Percentiles rank a stretch among this genome's conserved stretches.
Evolutionary conservation across 2,113 vertebrate genomes (phyloP).

Genomic region (Tragelaphus strepsiceros): DNA sequence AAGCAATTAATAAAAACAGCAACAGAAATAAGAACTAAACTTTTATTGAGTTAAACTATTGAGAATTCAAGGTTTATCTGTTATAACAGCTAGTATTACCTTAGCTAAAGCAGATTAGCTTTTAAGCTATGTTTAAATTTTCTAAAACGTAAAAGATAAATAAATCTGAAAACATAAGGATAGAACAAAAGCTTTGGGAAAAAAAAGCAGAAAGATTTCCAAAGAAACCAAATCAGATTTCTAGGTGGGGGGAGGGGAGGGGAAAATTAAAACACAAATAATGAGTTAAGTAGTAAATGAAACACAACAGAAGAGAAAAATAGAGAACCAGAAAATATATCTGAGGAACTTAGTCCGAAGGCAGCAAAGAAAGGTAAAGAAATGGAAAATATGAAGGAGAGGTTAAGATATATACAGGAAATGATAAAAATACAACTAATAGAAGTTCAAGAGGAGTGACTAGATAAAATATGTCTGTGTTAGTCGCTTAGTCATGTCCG

Average conservation of each 20-base stretch:
- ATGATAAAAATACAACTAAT: background rate
- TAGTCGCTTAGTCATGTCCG: accelerated
- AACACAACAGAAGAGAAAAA: background rate
- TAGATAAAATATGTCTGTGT: background rate
- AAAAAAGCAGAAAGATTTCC: background rate
- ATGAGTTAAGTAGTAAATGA: background rate
- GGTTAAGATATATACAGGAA: background rate
- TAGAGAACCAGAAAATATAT: background rate
- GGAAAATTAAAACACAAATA: background rate
- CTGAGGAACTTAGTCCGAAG: background rate
- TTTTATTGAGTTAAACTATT: background rate
- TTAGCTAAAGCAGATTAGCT: background rate
- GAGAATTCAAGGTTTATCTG: background rate
- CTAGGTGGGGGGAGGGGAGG: background rate
- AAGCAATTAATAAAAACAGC: background rate
- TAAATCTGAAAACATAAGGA: background rate
- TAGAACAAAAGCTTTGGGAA: background rate
- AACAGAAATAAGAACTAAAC: background rate
- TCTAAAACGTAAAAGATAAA: conserved; percentile 3
- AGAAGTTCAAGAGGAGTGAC: background rate
- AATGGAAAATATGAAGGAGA: background rate
- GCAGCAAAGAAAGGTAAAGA: background rate
- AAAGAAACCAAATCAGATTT: conserved; percentile 11
- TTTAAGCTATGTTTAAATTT: conserved; percentile 23
- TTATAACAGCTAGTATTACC: background rate